These are phyloP conservation scores for Pseudococcus jackbeardsleyi DNA, from an alignment of 2,888 invertebrate species.

Conservation along the genomic window DNA sequence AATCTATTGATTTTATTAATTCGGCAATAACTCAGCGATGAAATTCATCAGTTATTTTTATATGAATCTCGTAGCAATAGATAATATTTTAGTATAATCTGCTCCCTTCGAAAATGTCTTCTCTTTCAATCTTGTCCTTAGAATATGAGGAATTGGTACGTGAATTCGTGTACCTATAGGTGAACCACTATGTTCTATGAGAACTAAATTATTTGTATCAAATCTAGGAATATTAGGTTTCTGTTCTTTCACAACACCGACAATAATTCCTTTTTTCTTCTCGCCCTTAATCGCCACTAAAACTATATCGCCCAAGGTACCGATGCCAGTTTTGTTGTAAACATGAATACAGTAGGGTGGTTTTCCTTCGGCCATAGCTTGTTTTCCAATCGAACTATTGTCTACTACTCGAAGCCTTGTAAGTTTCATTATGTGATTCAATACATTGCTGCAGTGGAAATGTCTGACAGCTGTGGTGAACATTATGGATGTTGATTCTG, in stretches of 20 bases:
- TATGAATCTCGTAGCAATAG: constrained; percentile 90
- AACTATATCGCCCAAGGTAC: constrained; percentile 85
- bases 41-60: constrained; percentile 75
- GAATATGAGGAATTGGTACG: constrained; percentile 92
- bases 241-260: constrained; percentile 89
- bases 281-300: constrained; percentile 94
- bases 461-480: constrained; percentile 65
- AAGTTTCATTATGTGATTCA: constrained; percentile 80
- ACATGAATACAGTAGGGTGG: constrained; percentile 95
- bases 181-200: constrained; percentile 94
- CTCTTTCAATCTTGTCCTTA: constrained; percentile 86
- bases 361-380: constrained; percentile 94
- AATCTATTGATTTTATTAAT: not conserved
- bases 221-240: constrained; percentile 86
- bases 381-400: constrained; percentile 94
- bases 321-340: constrained; percentile 83
- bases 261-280: constrained; percentile 92
- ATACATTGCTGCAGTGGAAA: constrained; percentile 75
- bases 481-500: constrained; percentile 4
- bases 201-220: constrained; percentile 95
- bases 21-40: not conserved
- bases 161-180: constrained; percentile 96
- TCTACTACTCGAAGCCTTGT: constrained; percentile 93
- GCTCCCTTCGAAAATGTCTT: constrained; percentile 85
- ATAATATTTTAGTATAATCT: constrained; percentile 92